Evolutionary conservation across 2,797 vertebrate genomes (phyloP).

Genomic region (Melanogrammus aeglefinus): DNA sequence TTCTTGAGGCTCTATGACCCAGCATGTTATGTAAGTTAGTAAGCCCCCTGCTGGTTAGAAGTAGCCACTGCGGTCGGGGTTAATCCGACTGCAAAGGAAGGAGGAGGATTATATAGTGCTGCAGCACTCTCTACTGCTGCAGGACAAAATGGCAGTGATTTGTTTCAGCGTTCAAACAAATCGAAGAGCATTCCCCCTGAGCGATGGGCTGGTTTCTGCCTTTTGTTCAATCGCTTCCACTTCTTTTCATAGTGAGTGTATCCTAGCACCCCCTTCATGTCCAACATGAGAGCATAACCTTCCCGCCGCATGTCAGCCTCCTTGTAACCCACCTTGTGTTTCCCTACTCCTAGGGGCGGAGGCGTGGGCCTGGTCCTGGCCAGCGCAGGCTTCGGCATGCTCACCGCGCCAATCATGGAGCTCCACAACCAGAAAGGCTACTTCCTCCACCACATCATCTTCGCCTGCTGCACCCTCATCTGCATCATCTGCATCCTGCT

Average conservation of each 20-base stretch:
- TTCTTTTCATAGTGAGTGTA: conserved; percentile 7
- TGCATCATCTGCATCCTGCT: conserved; percentile 98
- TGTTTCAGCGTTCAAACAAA: background rate
- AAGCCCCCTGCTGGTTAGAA: conserved; percentile 45
- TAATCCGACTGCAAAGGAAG: background rate
- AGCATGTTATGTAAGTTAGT: conserved; percentile 38
- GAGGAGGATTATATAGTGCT: conserved; percentile 21
- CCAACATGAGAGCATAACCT: background rate
- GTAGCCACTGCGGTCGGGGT: background rate
- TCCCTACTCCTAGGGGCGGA: conserved; percentile 75
- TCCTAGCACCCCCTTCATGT: background rate
- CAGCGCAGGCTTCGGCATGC: conserved; percentile 92
- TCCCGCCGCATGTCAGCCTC: background rate
- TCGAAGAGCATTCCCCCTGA: background rate
- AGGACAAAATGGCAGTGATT: conserved; percentile 31
- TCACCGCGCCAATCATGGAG: conserved; percentile 96
- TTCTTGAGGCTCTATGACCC: conserved; percentile 37
- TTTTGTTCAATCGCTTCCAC: background rate
- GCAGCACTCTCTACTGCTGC: conserved; percentile 60
- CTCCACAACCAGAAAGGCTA: conserved; percentile 98
- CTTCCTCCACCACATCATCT: conserved; percentile 96
- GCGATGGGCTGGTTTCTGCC: background rate
- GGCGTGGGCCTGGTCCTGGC: conserved; percentile 91
- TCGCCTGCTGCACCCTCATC: conserved; percentile 97
- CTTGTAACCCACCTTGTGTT: background rate